phyloP scores from a whole-genome alignment of 1,140 invertebrate species.

The Medauroidea extradentata region DNA sequence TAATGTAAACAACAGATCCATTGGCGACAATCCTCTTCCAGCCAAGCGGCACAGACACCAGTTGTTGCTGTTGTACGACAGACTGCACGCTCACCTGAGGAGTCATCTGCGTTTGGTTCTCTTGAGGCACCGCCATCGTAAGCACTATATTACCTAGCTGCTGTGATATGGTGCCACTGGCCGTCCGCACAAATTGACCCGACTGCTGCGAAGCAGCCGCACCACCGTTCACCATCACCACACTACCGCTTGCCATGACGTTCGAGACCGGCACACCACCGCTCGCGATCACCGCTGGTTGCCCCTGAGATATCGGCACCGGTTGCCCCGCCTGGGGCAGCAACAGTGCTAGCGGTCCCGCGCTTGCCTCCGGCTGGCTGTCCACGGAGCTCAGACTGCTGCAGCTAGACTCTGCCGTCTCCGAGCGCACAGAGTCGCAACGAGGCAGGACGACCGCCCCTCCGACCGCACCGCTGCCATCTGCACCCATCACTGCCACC shows the following conservation, averaged over 20 bases:
- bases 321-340: neutral
- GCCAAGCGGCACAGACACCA: conserved; percentile 48
- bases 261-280: neutral
- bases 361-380: conserved; percentile 29
- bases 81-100: conserved; percentile 27
- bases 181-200: conserved; percentile 4
- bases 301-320: neutral
- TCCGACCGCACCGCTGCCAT: conserved; percentile 13
- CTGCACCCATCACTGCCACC: conserved; percentile 21
- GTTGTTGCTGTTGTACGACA: conserved; percentile 13
- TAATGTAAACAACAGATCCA: conserved; percentile 52
- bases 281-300: neutral
- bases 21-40: conserved; percentile 51
- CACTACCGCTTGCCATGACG: neutral
- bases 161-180: conserved; percentile 6
- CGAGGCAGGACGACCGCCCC: conserved; percentile 18
- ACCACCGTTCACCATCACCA: conserved; percentile 9
- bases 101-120: conserved; percentile 13
- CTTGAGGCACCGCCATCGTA: conserved; percentile 27
- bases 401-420: conserved; percentile 45
- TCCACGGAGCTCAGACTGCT: conserved; percentile 44
- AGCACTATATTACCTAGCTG: conserved; percentile 36
- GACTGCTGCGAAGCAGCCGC: conserved; percentile 1
- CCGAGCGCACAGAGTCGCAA: conserved; percentile 46
- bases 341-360: neutral